Percentiles rank a stretch among this genome's conserved stretches.
phyloP scores from a whole-genome alignment of 2,113 vertebrate genomes.

The Ancistrus triradiatus region DNA sequence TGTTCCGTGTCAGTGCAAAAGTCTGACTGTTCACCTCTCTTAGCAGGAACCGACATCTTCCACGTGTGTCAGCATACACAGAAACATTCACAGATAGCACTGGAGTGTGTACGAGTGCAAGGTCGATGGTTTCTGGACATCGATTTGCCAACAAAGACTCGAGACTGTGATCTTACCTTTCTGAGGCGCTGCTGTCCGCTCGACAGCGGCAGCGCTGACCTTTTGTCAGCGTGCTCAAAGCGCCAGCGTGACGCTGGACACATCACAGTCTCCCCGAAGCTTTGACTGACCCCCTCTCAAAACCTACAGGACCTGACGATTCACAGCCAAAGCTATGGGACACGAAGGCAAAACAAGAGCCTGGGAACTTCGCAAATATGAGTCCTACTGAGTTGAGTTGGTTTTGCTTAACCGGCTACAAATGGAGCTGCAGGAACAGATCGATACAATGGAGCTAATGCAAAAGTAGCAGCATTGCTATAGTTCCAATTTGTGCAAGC shows the following conservation, averaged over 20 bases:
- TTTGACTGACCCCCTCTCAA: slow-evolving; percentile 14
- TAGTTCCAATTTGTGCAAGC: not conserved
- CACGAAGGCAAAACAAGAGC: slow-evolving; percentile 37
- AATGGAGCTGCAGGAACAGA: too few relatives aligned
- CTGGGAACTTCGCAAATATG: too few relatives aligned
- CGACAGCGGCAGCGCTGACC: slow-evolving; percentile 47
- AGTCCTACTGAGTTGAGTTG: not conserved
- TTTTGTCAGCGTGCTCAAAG: slow-evolving; percentile 49
- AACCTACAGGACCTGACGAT: slow-evolving; percentile 22
- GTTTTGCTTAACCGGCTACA: slow-evolving; percentile 1
- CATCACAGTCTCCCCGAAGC: slow-evolving; percentile 46
- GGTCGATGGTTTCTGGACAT: slow-evolving; percentile 54
- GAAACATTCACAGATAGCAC: slow-evolving; percentile 4
- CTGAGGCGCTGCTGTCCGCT: slow-evolving; percentile 51
- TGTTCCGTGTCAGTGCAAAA: too few relatives aligned
- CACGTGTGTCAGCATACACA: slow-evolving; percentile 3
- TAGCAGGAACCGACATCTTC: slow-evolving; percentile 22
- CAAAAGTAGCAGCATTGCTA: too few relatives aligned
- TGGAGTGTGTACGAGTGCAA: slow-evolving; percentile 45
- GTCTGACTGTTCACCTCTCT: slow-evolving; percentile 1
- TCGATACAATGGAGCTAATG: too few relatives aligned
- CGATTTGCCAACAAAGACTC: slow-evolving; percentile 55
- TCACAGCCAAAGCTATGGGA: slow-evolving; percentile 33
- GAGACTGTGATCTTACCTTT: slow-evolving; percentile 62
- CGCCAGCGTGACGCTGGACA: slow-evolving; percentile 43